Evolutionary conservation across 2,888 invertebrate species (phyloP).

Genomic region (Hymenopus coronatus): DNA sequence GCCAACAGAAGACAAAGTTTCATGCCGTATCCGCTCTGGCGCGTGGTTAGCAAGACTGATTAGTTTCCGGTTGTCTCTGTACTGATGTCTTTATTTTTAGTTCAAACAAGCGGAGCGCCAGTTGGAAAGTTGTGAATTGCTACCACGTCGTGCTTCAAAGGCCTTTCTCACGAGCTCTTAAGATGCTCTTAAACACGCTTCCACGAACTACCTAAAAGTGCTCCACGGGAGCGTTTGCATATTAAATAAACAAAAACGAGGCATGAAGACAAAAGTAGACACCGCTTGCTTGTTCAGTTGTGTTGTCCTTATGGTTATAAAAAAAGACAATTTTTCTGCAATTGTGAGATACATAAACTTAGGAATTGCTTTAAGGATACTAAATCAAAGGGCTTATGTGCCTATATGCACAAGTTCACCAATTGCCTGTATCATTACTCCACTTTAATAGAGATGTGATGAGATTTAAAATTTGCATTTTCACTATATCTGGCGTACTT

Average conservation of each 20-base stretch:
- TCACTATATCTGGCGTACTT: too few species aligned
- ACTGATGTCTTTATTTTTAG: background rate
- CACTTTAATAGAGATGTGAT: too few species aligned
- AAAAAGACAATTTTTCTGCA: too few species aligned
- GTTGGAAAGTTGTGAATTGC: background rate
- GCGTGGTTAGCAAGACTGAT: background rate
- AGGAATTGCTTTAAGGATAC: too few species aligned
- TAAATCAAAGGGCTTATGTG: too few species aligned
- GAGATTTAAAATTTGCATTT: too few species aligned
- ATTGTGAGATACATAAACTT: too few species aligned
- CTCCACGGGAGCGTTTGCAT: background rate
- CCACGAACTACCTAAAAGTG: background rate
- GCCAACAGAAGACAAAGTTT: background rate
- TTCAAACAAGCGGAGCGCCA: background rate
- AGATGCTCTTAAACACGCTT: background rate
- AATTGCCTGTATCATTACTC: too few species aligned
- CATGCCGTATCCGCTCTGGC: background rate
- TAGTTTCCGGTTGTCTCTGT: background rate
- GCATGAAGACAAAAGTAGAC: background rate
- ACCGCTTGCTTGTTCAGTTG: background rate
- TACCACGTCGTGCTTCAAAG: background rate
- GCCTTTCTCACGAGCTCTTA: background rate
- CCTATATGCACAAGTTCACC: too few species aligned
- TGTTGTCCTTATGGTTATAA: too few species aligned
- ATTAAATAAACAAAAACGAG: background rate